Percentiles rank a stretch among this genome's conserved stretches.
Evolutionary conservation across 2,888 invertebrate genomes (phyloP).

Genomic region (Campoletis raptor): DNA sequence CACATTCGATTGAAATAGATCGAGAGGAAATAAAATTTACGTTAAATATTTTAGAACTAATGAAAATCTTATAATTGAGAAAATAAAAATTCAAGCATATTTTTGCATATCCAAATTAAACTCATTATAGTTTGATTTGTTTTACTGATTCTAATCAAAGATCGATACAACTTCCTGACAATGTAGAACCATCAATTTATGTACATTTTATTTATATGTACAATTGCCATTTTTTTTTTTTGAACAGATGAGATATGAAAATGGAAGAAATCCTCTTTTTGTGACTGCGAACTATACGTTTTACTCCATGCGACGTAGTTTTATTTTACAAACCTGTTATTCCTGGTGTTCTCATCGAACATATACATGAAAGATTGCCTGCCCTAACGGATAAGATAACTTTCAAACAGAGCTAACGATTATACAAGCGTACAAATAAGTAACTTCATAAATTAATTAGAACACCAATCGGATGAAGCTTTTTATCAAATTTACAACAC

Average conservation of each 20-base stretch:
- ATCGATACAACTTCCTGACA: background rate
- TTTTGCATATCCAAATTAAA: background rate
- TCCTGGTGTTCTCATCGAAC: constrained; percentile 49
- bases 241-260: background rate
- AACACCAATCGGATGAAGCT: background rate
- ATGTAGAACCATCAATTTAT: background rate
- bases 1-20: background rate
- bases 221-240: background rate
- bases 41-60: background rate
- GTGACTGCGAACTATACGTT: constrained; percentile 12
- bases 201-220: background rate
- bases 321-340: constrained; percentile 70
- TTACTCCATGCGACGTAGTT: constrained; percentile 38
- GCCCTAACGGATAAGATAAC: constrained; percentile 9
- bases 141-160: too few relatives aligned
- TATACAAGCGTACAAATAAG: background rate
- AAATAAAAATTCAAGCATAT: too few relatives aligned
- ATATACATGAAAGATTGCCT: constrained; percentile 63
- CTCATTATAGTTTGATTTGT: background rate
- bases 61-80: background rate
- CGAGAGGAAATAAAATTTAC: background rate
- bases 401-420: background rate
- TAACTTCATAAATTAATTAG: background rate
- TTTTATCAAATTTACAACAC: background rate
- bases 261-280: constrained; percentile 20